Evolutionary conservation across 37 sponge, comb jelly and placozoan species (phyloP), one percentile per base, ranked within the genome.

Genomic region (Ephydatia muelleri): DNA sequence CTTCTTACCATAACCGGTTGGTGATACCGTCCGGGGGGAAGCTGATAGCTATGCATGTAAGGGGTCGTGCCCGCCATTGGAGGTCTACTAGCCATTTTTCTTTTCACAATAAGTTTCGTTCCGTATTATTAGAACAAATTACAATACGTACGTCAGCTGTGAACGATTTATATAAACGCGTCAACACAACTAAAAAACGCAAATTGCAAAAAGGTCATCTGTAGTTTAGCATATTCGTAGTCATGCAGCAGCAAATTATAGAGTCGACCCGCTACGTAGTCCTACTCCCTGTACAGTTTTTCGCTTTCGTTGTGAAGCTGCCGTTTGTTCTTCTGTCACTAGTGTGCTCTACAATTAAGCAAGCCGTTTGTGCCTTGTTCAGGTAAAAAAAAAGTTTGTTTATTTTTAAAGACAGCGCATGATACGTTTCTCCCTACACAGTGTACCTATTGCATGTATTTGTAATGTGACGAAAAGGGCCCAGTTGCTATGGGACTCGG

Each of bases 31-130:
- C 64, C 69, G 22, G 82, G 73, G 12, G 80, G 80, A 25, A 77
- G n/a, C 23, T 37, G 86, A 37, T 68, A 78, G 43, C 69, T 70
- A 64, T 81, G 82, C 35, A 79, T 78, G 65, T 85, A 85, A n/a
- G 83, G 34, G 26, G 77, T 48, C 14, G 43, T 34, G 48, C 67
- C 74, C 21, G 65, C 47, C 22, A 73, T n/a, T 37, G 83, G 83
- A 40, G 36, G 40, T 85, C 86, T 67, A 16, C 57, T 35, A 16
- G 86, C 86, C 86, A 85, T 85, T 79, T 85, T 79, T 21, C 2
- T 4, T 19, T 1, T 2, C 22, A 16, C 68, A 70, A n/a, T 26
- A 65, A 3, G 11, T 3, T 14, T 57, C 16, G 14, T 57, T 57
- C 16, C 57, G 72, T 25, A 1, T 33, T 34, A 71, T 71, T 71